Evolutionary conservation across 2,888 invertebrate genomes (phyloP), one percentile per base, ranked within the genome.

Genomic region (Zygogramma bicolorata): DNA sequence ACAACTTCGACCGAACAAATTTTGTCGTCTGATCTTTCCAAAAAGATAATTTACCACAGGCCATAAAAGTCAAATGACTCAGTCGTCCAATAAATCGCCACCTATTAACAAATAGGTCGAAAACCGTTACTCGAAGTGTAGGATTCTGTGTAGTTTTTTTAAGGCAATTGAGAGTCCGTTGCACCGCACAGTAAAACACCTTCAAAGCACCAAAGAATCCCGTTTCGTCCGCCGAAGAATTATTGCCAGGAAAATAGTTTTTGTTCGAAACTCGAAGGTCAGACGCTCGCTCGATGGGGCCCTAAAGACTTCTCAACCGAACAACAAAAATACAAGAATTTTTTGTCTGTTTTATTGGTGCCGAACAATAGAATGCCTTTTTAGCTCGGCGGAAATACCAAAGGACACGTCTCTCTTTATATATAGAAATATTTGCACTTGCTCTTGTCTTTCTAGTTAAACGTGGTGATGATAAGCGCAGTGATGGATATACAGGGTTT

Each of bases 31-130:
- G 27, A 25, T 69, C 70, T 69, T 71, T 62, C 73, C 67, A 68
- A 40, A 75, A 69, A 71, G 62, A 71, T 73, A 74, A 77, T 77
- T 76, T 79, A 73, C 69, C 63, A 53, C 60, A 62, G 65, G 71
- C 65, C 38, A 75, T 75, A 75, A 77, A 77, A 22, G 71, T 74
- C 70, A 74, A 60, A 71, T 68, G 60, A 70, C 62, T 46, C 69
- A 53, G 70, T 63, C 49, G 40, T 76, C 78, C 79, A 73, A 81
- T 85, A 85, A 46, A 85, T 85, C 81, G 82, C 79, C 80, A 80
- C 82, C 83, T 83, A 83, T 83, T 83, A 84, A 81, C 83, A 84
- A 84, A 84, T 85, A 83, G 84, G 83, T 82, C 82, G 80, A 78
- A 82, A 81, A 84, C 84, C 81, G 85, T 84, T 85, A 85, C 82